phyloP scores from a whole-genome alignment of 2,888 invertebrate species.

The Lapara coniferarum region DNA sequence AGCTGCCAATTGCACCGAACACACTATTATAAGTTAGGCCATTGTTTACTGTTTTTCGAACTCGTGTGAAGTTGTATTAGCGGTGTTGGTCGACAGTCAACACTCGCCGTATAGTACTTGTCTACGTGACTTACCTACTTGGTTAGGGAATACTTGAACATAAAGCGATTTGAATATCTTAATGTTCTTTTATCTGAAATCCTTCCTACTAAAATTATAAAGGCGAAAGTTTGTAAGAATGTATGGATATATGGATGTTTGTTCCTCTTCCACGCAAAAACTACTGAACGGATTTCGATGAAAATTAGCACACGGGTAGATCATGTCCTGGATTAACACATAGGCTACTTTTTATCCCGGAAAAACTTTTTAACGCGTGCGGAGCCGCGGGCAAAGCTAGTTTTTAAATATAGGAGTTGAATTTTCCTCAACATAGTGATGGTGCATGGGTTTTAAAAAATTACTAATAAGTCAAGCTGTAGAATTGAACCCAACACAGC shows the following conservation, averaged over 20 bases:
- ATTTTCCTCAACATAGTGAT: background rate
- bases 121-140: conserved; percentile 22
- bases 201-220: no score
- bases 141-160: background rate
- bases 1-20: conserved; percentile 80
- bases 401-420: background rate
- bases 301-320: no score
- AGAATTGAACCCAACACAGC: no score
- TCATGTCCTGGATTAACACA: no score
- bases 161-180: background rate
- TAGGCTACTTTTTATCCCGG: no score
- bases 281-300: no score
- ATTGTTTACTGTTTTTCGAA: conserved; percentile 79
- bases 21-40: conserved; percentile 79
- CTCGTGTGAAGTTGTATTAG: conserved; percentile 41
- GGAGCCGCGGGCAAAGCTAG: no score
- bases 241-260: no score
- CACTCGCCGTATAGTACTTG: background rate
- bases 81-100: conserved; percentile 25
- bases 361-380: no score
- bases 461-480: no score
- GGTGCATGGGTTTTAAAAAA: background rate
- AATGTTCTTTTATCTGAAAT: background rate
- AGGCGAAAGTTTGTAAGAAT: no score
- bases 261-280: no score